Base-by-base conservation (phyloP, 1,140 invertebrate genomes). In the Drosophila kohkoa region DNA sequence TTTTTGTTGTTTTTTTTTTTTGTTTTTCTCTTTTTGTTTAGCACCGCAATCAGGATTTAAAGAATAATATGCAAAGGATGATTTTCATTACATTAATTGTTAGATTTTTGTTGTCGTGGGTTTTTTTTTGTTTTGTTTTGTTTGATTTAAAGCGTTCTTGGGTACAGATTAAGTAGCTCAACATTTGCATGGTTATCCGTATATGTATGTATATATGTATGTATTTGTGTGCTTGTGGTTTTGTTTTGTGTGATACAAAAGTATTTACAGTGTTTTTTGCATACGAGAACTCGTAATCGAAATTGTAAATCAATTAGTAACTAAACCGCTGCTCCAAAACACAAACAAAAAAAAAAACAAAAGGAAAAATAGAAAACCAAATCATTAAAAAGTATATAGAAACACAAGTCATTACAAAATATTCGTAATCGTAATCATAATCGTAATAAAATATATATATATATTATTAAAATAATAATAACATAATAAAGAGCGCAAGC, bases 111-210 rank as follows among this genome's bases (percentile, higher is more conserved):
- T 25, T 43, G 30, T 41, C 20, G 20, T 25, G 20, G 20, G 20
- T 25, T 25, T 25, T 20, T 25, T 25, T 25, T 25, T 25, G 20
- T 25, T 25, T 25, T 25, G 20, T 25, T 25, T 25, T 30, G 30
- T 51, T 46, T 28, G 41, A 43, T 13, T 60, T 51, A 30, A 63
- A 74, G 62, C 67, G 38, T 52, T 82, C 20, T 63, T 71, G 82
- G 60, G 55, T 87, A 74, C 70, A 77, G 52, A 80, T 88, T 88
- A 88, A 88, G 77, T 80, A 87, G 77, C 77, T 88, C 67, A 74
- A 80, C 55, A 71, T 76, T 75, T 69, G 41, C 25, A 38, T 75
- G 58, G 59, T 62, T 75, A 75, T 69, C 68, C 51, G 51, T 54
- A 79, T 71, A 62, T 71, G 57, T 51, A 55, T 60, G 10, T 38